phyloP scores from a whole-genome alignment of 2,888 invertebrate genomes.

The Choristoneura rosaceana region DNA sequence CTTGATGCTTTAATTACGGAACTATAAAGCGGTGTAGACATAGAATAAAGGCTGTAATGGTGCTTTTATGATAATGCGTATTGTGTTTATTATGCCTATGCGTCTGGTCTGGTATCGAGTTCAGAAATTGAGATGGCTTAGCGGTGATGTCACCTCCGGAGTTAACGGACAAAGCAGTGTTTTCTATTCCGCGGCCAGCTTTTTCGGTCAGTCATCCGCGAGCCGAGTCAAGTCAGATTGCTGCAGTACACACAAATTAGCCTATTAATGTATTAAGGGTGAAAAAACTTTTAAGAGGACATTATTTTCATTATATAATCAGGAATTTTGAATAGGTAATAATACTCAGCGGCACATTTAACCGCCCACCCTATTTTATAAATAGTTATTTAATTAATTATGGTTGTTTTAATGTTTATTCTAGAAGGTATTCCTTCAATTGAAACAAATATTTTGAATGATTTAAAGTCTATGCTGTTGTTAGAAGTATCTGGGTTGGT shows the following conservation, averaged over 20 bases:
- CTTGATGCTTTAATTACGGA: slow-evolving; percentile 16
- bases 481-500: too few relatives aligned
- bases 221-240: not conserved
- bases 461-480: too few relatives aligned
- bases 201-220: slow-evolving; percentile 12
- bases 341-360: too few relatives aligned
- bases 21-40: not conserved
- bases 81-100: slow-evolving; percentile 30
- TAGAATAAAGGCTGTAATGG: slow-evolving; percentile 17
- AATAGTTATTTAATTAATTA: not conserved
- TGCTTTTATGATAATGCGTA: slow-evolving; percentile 30
- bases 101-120: slow-evolving; percentile 53
- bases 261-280: not conserved
- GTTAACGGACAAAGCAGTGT: slow-evolving; percentile 61
- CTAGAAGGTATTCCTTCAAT: too few relatives aligned
- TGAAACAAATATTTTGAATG: too few relatives aligned
- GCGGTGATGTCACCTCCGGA: slow-evolving; percentile 71
- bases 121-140: slow-evolving; percentile 63
- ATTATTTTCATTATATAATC: not conserved
- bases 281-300: not conserved
- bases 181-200: slow-evolving; percentile 38
- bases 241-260: slow-evolving; percentile 8
- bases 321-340: not conserved
- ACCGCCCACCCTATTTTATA: too few relatives aligned
- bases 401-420: too few relatives aligned